Percentiles rank a stretch among this genome's conserved stretches.
These are phyloP conservation scores for Alloscopus bannaensis DNA, from an alignment of 2,888 invertebrate genomes.

Conservation along the genomic window DNA sequence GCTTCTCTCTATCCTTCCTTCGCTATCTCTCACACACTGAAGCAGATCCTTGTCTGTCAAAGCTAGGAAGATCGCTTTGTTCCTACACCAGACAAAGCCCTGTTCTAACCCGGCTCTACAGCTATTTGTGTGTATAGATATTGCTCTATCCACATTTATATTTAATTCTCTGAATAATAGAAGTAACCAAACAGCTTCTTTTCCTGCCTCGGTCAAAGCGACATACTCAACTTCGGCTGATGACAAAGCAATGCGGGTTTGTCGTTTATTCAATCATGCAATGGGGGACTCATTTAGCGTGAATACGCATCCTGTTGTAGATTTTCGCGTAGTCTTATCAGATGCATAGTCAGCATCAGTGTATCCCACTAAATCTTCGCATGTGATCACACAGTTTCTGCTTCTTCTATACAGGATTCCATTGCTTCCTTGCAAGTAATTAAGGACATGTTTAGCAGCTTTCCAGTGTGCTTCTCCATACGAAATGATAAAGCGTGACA, in stretches of 20 bases:
- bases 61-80: too few relatives aligned
- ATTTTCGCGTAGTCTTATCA: conserved; percentile 63
- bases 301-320: conserved; percentile 64
- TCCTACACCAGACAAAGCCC: not conserved
- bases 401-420: conserved; percentile 40
- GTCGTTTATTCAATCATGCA: conserved; percentile 17
- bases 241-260: not conserved
- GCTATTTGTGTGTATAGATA: not conserved
- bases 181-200: conserved; percentile 4
- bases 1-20: too few relatives aligned
- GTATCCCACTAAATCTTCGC: conserved; percentile 51
- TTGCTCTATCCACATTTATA: not conserved
- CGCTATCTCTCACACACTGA: too few relatives aligned
- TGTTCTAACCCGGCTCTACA: too few relatives aligned
- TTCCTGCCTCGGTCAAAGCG: conserved; percentile 16
- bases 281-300: conserved; percentile 10
- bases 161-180: not conserved
- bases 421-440: conserved; percentile 62
- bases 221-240: conserved; percentile 26
- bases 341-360: conserved; percentile 69
- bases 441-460: conserved; percentile 65
- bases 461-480: conserved; percentile 51
- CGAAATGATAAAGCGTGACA: conserved; percentile 44
- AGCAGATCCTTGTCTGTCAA: too few relatives aligned
- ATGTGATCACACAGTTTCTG: not conserved